Evolutionary conservation across 2,797 vertebrate genomes (phyloP), one percentile per base, ranked within the genome.

Genomic region (Parotocinclus haroldoi): DNA sequence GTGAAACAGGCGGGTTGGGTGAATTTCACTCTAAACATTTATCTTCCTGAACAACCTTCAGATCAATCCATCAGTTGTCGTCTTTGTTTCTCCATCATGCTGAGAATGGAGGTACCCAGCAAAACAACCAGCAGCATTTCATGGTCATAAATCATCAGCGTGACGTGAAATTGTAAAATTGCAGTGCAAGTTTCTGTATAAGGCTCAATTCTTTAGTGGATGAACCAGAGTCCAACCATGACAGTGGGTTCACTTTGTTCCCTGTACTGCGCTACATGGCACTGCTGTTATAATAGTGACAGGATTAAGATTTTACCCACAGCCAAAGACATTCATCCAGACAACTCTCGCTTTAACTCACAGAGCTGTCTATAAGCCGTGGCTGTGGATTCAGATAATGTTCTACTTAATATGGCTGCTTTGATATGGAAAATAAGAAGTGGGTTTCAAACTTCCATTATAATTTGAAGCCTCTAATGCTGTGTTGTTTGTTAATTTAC

Each of bases 221-320:
- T 70, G 48, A 81, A 78, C 65, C n/a, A 17, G 40, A 65, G 50
- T 54, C 57, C 49, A 59, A 61, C 78, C 68, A 6, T 77, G 66
- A 62, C 72, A 42, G 63, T 67, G 76, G 68, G 66, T 64, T 64
- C 14, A 58, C 58, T 61, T 56, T 74, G 60, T 73, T 74, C 60
- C 16, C 37, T 71, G 58, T 58, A 77, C 77, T 73, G 60, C 68
- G 58, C 46, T 71, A 57, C 14, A 40, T 37, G 71, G 40, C 78
- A 71, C 68, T 71, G 63, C 61, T 73, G 82, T 75, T 65, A 72
- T 74, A 74, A 79, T 56, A 71, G 65, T 45, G 71, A 36, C 64
- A 66, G 73, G 71, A 76, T 69, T 75, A 60, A 71, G 77, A 76
- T 74, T 63, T 60, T 68, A 73, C 61, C 63, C 56, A 63, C 63